These are phyloP conservation scores for Drosophila orena DNA, from an alignment of 1,140 invertebrate species.

Conservation along the genomic window DNA sequence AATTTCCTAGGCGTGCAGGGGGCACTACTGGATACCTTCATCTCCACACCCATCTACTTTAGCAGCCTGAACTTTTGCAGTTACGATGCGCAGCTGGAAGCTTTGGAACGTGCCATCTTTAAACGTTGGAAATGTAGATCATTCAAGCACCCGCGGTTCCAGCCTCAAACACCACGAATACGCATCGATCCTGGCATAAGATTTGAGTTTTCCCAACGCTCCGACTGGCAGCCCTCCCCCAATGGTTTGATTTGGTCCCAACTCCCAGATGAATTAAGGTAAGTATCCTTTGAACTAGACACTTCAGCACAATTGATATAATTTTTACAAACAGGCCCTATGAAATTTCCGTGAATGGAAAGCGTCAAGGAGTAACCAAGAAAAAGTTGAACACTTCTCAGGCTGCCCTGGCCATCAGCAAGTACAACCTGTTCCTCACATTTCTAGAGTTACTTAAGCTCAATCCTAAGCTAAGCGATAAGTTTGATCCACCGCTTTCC, in stretches of 20 bases:
- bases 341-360: slow-evolving; percentile 92
- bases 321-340: slow-evolving; percentile 85
- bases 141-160: slow-evolving; percentile 72
- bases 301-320: slow-evolving; percentile 86
- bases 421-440: slow-evolving; percentile 87
- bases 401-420: slow-evolving; percentile 87
- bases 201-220: slow-evolving; percentile 85
- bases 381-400: slow-evolving; percentile 87
- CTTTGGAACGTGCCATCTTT: slow-evolving; percentile 89
- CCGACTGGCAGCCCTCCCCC: slow-evolving; percentile 86
- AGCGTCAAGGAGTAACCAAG: slow-evolving; percentile 92
- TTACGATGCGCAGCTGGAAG: slow-evolving; percentile 87
- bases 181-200: slow-evolving; percentile 78
- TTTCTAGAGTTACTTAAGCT: slow-evolving; percentile 86
- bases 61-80: slow-evolving; percentile 90
- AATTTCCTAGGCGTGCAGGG: slow-evolving; percentile 93
- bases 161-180: slow-evolving; percentile 69
- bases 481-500: slow-evolving; percentile 44
- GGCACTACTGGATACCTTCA: slow-evolving; percentile 89
- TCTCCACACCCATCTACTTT: slow-evolving; percentile 90
- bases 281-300: slow-evolving; percentile 46
- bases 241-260: slow-evolving; percentile 88
- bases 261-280: slow-evolving; percentile 84
- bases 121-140: slow-evolving; percentile 84
- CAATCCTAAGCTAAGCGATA: slow-evolving; percentile 61